phyloP scores from a whole-genome alignment of 1,140 invertebrate genomes.

The Macrotrachela quadricornifera region DNA sequence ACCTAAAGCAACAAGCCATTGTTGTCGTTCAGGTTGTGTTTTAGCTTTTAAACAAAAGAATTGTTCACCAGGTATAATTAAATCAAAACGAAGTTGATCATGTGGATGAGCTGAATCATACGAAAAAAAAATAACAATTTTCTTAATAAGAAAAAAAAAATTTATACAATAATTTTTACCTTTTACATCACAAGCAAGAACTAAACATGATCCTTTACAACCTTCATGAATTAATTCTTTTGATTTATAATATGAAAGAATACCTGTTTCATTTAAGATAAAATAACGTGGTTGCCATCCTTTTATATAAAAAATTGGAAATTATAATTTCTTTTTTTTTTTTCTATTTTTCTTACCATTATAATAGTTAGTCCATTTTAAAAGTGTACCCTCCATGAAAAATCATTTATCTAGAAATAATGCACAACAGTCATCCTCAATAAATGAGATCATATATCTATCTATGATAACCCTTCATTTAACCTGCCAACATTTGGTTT shows the following conservation, averaged over 20 bases:
- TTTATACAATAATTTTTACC: conserved; percentile 29
- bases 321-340: background rate
- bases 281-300: conserved; percentile 69
- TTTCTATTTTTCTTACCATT: background rate
- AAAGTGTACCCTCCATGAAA: too few relatives aligned
- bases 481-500: too few relatives aligned
- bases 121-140: background rate
- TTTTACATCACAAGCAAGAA: conserved; percentile 57
- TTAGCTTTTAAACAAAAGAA: conserved; percentile 54
- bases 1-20: conserved; percentile 55
- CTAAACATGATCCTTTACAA: conserved; percentile 58
- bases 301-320: conserved; percentile 26
- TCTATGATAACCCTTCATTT: too few relatives aligned
- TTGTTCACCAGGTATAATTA: conserved; percentile 57
- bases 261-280: conserved; percentile 48
- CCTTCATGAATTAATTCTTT: conserved; percentile 58
- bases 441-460: too few relatives aligned
- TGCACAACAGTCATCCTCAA: too few relatives aligned
- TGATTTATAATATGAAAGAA: conserved; percentile 57
- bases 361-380: too few relatives aligned
- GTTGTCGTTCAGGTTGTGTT: conserved; percentile 48
- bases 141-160: too few relatives aligned
- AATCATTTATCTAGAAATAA: too few relatives aligned
- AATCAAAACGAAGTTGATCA: conserved; percentile 46
- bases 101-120: conserved; percentile 45